Evolutionary conservation across 2,797 vertebrate species (phyloP), one percentile per base, ranked within the genome.

Genomic region (Sphaeramia orbicularis): DNA sequence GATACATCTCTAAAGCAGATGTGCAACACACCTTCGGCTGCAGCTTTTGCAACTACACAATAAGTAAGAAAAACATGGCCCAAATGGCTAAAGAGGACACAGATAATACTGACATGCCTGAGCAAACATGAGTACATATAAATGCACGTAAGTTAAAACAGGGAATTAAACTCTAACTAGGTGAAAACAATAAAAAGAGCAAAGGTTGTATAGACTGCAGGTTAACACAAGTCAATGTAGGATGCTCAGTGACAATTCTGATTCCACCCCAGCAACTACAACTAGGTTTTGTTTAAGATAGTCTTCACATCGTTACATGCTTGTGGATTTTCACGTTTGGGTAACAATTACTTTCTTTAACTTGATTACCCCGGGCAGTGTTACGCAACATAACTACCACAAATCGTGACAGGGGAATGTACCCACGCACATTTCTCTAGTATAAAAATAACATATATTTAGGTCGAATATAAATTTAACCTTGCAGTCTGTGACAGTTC

Each of bases 381-480:
- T 32, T 32, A 32, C 30, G 30, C 30, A 32, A 32, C 8, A 6
- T 32, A 32, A 32, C 30, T 7, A 32, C 30, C 6, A 9, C 30
- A 32, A 2, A 32, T 30, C 6, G 1, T 8, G n/a, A 53, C 7
- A 14, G 35, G 30, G 0, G 58, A 48, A 49, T 15, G 1, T 15
- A 21, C 36, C 1, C 41, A 1, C 35, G 3, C 14, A 43, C 8
- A 18, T 55, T 47, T 12, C 27, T 0, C 13, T 12, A 36, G 14
- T 4, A 56, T 6, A 43, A 12, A 42, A 36, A 37, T 10, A 9
- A n/a, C 4, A 36, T 30, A 16, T 1, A 40, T 4, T 0, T 32
- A 18, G 0, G 3, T 0, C 11, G 37, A 3, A 19, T 10, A 41
- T 21, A 1, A 35, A 3, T 10, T 0, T 24, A 12, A 6, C 13